phyloP scores from a whole-genome alignment of 1,140 invertebrate species.

The Zeugodacus cucurbitae region DNA sequence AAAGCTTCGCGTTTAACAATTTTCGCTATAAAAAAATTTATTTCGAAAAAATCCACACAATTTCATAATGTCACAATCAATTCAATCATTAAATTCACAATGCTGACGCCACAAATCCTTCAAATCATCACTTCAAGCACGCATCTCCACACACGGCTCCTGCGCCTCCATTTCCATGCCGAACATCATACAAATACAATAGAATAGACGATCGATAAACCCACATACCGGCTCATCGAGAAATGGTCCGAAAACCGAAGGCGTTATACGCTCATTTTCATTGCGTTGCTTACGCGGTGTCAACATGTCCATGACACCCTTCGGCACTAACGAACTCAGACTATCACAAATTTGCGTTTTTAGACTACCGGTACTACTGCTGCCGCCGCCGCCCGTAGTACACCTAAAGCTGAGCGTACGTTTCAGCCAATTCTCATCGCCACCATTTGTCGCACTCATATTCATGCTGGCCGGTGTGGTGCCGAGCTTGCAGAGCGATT shows the following conservation, averaged over 20 bases:
- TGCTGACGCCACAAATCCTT: not conserved
- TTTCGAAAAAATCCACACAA: not conserved
- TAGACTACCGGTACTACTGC: not conserved
- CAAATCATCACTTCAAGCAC: not conserved
- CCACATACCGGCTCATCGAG: conserved; percentile 15
- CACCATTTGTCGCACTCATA: not conserved
- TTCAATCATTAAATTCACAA: not conserved
- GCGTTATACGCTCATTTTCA: not conserved
- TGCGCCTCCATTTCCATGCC: not conserved
- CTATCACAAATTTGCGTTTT: conserved; percentile 6
- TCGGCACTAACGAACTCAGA: not conserved
- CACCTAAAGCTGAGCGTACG: not conserved
- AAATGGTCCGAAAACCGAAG: conserved; percentile 13
- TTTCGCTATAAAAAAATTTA: not conserved
- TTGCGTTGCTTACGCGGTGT: not conserved
- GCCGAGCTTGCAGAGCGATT: not conserved
- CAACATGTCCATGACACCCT: not conserved
- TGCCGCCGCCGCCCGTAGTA: not conserved
- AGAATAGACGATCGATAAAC: not conserved
- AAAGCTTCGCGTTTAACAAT: not conserved
- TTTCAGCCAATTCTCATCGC: not conserved
- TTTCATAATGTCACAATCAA: not conserved
- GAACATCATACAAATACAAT: conserved; percentile 22
- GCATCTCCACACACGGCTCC: not conserved
- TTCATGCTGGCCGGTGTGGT: not conserved